phyloP scores from a whole-genome alignment of 2,113 vertebrate species.

The Vombatus ursinus region DNA sequence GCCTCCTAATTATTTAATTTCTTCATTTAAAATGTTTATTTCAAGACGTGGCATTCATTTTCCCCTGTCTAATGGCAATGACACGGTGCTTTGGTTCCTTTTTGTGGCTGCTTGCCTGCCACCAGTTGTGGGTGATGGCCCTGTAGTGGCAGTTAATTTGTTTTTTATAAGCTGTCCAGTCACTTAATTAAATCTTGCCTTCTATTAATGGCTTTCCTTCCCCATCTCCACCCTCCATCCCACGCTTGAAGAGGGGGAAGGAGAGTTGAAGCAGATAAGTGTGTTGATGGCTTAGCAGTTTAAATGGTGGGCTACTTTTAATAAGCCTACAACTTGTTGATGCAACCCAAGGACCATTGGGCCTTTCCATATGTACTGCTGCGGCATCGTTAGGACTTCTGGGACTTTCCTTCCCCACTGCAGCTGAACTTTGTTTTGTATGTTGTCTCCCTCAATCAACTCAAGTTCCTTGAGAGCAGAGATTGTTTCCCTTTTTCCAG shows the following conservation, averaged over 20 bases:
- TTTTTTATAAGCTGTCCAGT: constrained; percentile 15
- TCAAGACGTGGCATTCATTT: neutral
- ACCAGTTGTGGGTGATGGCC: neutral
- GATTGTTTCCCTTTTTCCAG: neutral
- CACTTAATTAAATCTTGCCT: constrained; percentile 51
- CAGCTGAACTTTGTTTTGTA: neutral
- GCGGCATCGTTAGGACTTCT: neutral
- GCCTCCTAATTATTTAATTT: neutral
- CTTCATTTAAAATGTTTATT: neutral
- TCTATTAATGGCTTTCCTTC: neutral
- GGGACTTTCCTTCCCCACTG: neutral
- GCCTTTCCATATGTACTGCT: neutral
- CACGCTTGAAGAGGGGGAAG: neutral
- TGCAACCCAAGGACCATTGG: neutral
- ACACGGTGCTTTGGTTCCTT: neutral
- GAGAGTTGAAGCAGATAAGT: neutral
- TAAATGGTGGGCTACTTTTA: neutral
- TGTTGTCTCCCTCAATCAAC: neutral
- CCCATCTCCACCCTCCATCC: neutral
- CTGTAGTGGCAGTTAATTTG: neutral
- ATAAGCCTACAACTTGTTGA: neutral
- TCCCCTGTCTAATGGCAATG: neutral
- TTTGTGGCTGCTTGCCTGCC: neutral
- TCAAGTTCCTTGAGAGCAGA: neutral
- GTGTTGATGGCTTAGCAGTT: neutral